phyloP scores from a whole-genome alignment of 2,888 invertebrate species.

The Esperia sulphurella region DNA sequence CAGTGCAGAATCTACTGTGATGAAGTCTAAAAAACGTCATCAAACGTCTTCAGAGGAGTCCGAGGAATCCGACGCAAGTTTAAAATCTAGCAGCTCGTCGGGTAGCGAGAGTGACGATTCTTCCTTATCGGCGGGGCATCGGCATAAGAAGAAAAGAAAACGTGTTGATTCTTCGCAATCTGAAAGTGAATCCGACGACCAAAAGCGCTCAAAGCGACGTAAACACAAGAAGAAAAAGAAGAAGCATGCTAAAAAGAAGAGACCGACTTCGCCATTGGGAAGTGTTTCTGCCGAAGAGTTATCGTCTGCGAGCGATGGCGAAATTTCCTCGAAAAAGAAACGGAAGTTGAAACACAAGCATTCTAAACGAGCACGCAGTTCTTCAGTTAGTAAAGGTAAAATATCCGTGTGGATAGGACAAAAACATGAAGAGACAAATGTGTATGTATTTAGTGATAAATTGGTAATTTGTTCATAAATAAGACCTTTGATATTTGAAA shows the following conservation, averaged over 20 bases:
- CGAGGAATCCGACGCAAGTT: conserved; percentile 57
- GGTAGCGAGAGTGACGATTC: conserved; percentile 67
- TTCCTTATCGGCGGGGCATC: conserved; percentile 57
- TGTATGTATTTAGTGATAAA: too few relatives aligned
- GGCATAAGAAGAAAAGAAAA: conserved; percentile 69
- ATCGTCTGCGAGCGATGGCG: conserved; percentile 59
- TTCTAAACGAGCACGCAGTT: conserved; percentile 47
- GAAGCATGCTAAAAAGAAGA: conserved; percentile 69
- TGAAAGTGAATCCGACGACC: conserved; percentile 62
- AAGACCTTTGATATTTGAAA: too few relatives aligned
- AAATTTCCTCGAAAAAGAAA: conserved; percentile 63
- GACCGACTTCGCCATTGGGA: conserved; percentile 48
- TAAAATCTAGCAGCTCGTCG: conserved; percentile 59
- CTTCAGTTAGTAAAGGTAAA: conserved; percentile 52
- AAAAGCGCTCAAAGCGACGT: conserved; percentile 63
- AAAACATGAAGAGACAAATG: too few relatives aligned
- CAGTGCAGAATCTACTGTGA: conserved; percentile 18
- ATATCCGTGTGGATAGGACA: too few relatives aligned
- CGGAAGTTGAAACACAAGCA: conserved; percentile 68
- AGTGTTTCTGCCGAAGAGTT: conserved; percentile 47
- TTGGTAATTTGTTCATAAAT: too few relatives aligned
- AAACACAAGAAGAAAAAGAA: conserved; percentile 77
- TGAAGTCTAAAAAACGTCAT: conserved; percentile 69
- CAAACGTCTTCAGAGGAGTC: conserved; percentile 65
- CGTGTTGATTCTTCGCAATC: conserved; percentile 64